Evolutionary conservation across 2,888 invertebrate species (phyloP).

Genomic region (Drymonia ruficornis): DNA sequence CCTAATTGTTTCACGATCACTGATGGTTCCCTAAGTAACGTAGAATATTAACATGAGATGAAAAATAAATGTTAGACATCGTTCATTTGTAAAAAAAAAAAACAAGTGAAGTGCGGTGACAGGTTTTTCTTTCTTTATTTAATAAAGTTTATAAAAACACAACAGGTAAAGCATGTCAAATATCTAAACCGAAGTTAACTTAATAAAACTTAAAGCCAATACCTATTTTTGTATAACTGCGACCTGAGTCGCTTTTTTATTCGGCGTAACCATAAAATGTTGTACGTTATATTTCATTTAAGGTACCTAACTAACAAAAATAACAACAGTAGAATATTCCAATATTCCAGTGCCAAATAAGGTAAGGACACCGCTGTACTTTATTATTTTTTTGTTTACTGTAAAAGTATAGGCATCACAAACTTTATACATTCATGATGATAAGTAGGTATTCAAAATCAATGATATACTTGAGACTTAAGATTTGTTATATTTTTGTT

Average conservation of each 20-base stretch:
- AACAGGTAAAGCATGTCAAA: no score
- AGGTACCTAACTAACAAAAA: neutral
- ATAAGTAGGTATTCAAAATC: neutral
- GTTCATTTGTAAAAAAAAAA: no score
- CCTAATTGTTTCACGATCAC: no score
- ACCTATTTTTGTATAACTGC: conserved; percentile 4
- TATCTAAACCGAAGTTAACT: neutral
- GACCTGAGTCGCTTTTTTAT: conserved; percentile 12
- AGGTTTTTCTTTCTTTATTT: no score
- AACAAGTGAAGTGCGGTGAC: no score
- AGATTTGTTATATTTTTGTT: no score
- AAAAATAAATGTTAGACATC: no score
- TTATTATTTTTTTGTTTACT: conserved; percentile 13
- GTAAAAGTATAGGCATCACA: neutral
- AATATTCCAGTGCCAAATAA: conserved; percentile 1
- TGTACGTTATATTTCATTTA: neutral
- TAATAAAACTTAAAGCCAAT: neutral
- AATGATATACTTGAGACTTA: no score
- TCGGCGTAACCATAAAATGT: neutral
- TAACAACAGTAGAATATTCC: neutral
- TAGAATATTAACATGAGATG: no score
- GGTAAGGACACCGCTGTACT: neutral
- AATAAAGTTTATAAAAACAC: no score
- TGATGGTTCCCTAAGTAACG: no score
- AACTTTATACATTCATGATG: neutral